Evolutionary conservation across 2,797 vertebrate genomes (phyloP), one percentile per base, ranked within the genome.

Genomic region (Platalea minor): DNA sequence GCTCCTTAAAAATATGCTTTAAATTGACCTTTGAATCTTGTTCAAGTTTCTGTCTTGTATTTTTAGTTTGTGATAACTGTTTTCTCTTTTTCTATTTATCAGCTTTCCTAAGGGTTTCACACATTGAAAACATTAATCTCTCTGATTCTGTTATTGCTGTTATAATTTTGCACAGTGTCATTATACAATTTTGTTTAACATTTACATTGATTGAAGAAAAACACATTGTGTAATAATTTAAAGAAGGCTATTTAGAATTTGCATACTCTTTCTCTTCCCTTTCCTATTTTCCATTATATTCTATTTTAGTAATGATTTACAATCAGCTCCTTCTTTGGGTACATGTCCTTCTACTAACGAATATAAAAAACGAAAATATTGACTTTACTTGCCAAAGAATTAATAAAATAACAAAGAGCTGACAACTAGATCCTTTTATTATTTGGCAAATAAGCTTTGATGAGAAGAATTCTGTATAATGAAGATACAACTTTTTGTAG

Each of bases 11-110:
- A 97, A 95, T 85, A 91, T 75, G 91, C 46, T 95, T 88, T 73
- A 90, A 86, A 88, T 75, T 90, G 86, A 94, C 88, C 91, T 93
- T 86, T 85, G 87, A 92, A 78, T 88, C 56, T 91, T 94, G 84
- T 89, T 94, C 77, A 88, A 92, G 23, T 87, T 94, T 91, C 79
- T 90, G 70, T 68, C 87, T 89, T 86, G 75, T 91, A 90, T 94
- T 92, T 95, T 70, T 67, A 70, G 93, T 94, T 91, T 54, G 61
- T 85, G 73, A 84, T 85, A 85, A 85, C 68, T 85, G 53, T 88
- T 96, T 94, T 78, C 43, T 85, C 68, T 59, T 95, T 85, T 83
- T 96, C 46, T 77, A 54, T 87, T 90, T 91, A 70, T 92, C 92
- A 93, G 76, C 39, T 95, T 94, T 92, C 48, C 48, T 93, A 60